These are phyloP conservation scores for Lycodopsis pacificus DNA, from an alignment of 2,797 vertebrate genomes.

Conservation along the genomic window DNA sequence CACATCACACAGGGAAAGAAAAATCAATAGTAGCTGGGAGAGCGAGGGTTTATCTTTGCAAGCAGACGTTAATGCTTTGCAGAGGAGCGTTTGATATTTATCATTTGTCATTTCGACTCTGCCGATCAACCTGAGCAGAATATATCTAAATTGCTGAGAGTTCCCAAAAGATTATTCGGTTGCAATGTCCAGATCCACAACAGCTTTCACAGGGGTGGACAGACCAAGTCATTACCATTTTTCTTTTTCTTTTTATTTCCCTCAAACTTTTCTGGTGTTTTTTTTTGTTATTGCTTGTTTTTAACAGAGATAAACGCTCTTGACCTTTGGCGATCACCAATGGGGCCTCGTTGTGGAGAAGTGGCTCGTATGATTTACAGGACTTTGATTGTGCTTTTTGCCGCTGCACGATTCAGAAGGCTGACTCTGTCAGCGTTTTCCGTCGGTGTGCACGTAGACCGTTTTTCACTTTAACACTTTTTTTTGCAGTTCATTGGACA, in stretches of 20 bases:
- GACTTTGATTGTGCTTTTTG: conserved; percentile 36
- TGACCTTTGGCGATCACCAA: conserved; percentile 37
- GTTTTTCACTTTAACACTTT: neutral
- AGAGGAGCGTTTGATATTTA: conserved; percentile 76
- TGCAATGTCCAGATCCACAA: conserved; percentile 30
- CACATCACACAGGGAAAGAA: conserved; percentile 84
- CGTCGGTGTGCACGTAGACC: conserved; percentile 9
- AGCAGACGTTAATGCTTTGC: conserved; percentile 83
- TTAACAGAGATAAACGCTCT: conserved; percentile 29
- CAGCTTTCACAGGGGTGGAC: neutral
- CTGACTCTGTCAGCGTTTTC: conserved; percentile 15
- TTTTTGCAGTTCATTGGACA: conserved; percentile 13
- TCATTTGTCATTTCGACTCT: conserved; percentile 73
- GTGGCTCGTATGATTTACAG: conserved; percentile 46
- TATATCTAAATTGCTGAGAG: conserved; percentile 44
- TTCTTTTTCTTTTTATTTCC: conserved; percentile 39
- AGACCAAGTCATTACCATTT: conserved; percentile 34
- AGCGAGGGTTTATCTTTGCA: conserved; percentile 83
- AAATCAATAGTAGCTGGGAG: conserved; percentile 86
- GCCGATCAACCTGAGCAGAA: conserved; percentile 52
- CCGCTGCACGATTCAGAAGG: conserved; percentile 2
- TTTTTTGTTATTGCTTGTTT: conserved; percentile 24
- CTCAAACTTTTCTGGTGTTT: conserved; percentile 41
- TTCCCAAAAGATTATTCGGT: conserved; percentile 20
- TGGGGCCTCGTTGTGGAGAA: conserved; percentile 47